phyloP scores from a whole-genome alignment of 1,140 invertebrate species.

The Drosophila setifemur region DNA sequence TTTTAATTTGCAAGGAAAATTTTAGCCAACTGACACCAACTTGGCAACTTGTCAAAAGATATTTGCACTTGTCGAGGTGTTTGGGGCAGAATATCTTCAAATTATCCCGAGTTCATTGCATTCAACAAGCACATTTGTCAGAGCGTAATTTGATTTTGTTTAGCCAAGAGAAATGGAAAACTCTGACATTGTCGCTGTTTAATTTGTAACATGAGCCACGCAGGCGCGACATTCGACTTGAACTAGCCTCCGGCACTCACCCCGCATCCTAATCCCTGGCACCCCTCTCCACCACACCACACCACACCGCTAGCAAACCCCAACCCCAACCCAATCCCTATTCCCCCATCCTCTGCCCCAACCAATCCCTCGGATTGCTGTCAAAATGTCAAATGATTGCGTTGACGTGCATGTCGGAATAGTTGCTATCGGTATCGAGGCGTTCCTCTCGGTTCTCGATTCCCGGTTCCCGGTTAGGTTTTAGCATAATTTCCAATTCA shows the following conservation, averaged over 20 bases:
- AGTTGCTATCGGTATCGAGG: slow-evolving; percentile 25
- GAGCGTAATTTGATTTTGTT: slow-evolving; percentile 41
- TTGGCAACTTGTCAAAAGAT: slow-evolving; percentile 41
- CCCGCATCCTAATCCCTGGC: slow-evolving; percentile 1
- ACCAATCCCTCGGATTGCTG: slow-evolving; percentile 26
- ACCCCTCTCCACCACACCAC: too few species aligned
- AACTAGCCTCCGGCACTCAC: slow-evolving; percentile 35
- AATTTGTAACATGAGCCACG: slow-evolving; percentile 55
- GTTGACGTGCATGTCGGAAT: slow-evolving; percentile 58
- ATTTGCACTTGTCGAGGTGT: slow-evolving; percentile 19
- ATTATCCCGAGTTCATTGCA: slow-evolving; percentile 2
- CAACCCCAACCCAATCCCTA: background rate
- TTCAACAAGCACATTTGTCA: slow-evolving; percentile 48
- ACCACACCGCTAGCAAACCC: too few species aligned
- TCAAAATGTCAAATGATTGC: slow-evolving; percentile 80
- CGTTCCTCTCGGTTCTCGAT: slow-evolving; percentile 28
- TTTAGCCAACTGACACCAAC: too few species aligned
- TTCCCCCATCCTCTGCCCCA: background rate
- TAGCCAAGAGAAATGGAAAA: slow-evolving; percentile 19
- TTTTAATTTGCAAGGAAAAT: background rate
- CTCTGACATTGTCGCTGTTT: slow-evolving; percentile 27
- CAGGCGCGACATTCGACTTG: slow-evolving; percentile 45
- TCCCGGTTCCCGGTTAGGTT: slow-evolving; percentile 12
- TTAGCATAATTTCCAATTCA: slow-evolving; percentile 42
- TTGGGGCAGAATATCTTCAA: too few species aligned